These are phyloP conservation scores for Taxidea taxus DNA, from an alignment of 2,113 vertebrate genomes.

Conservation along the genomic window DNA sequence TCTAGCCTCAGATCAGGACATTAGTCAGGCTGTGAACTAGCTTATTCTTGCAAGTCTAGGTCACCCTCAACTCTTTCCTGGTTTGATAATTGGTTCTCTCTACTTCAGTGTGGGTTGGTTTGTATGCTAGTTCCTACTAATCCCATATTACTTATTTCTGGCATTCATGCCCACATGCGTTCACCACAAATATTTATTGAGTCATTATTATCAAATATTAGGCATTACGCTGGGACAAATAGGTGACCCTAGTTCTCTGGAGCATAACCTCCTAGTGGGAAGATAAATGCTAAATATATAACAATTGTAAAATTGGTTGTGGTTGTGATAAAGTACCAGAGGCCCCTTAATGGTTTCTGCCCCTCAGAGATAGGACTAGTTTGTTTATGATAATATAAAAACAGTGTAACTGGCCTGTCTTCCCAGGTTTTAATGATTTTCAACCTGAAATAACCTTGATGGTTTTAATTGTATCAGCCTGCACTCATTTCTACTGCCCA, in stretches of 20 bases:
- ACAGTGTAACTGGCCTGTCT: not conserved
- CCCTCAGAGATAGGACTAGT: not conserved
- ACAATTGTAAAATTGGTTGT: not conserved
- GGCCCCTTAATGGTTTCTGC: not conserved
- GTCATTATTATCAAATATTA: not conserved
- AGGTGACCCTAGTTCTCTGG: not conserved
- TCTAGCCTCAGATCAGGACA: not conserved
- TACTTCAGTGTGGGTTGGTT: not conserved
- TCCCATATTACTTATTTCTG: not conserved
- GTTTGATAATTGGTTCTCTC: not conserved
- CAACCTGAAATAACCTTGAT: not conserved
- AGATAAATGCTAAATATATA: not conserved
- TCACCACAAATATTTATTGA: not conserved
- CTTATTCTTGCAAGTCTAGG: not conserved
- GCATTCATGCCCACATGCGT: not conserved
- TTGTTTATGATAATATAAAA: constrained; percentile 16
- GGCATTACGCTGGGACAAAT: not conserved
- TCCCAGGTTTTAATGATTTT: not conserved
- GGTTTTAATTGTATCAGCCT: not conserved
- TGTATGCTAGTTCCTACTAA: not conserved
- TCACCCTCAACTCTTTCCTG: not conserved
- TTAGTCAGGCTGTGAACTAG: not conserved
- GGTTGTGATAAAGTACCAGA: not conserved
- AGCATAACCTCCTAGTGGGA: not conserved
- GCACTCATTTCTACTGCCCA: not conserved